Conservation (phyloP, 2,888 invertebrate genomes). For the Xanthostigma xanthostigma region DNA sequence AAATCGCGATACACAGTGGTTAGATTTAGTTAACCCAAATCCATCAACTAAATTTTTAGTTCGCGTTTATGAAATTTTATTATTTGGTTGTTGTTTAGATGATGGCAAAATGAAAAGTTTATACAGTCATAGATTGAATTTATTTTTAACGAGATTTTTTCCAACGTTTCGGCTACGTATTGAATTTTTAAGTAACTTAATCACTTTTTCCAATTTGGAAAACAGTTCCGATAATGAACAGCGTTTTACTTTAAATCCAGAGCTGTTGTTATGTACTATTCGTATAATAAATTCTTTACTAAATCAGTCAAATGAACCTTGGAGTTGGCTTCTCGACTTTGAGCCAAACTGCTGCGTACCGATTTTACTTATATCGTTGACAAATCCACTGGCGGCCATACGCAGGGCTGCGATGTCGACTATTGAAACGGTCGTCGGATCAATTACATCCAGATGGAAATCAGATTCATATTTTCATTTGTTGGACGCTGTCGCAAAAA, state of each 20-base stretch:
- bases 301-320: constrained; percentile 16
- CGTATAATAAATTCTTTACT: constrained; percentile 14
- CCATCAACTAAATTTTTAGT: constrained; percentile 28
- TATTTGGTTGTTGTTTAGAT: constrained; percentile 32
- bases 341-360: constrained; percentile 33
- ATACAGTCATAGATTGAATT: constrained; percentile 29
- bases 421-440: constrained; percentile 24
- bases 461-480: constrained; percentile 30
- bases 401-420: constrained; percentile 40
- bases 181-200: constrained; percentile 37
- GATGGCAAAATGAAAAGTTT: constrained; percentile 23
- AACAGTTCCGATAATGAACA: constrained; percentile 8
- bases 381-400: constrained; percentile 36
- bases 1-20: constrained; percentile 25
- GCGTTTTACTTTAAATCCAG: constrained; percentile 25
- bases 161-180: constrained; percentile 31
- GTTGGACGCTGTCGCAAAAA: constrained; percentile 30
- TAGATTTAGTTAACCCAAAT: constrained; percentile 28
- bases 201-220: constrained; percentile 32
- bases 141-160: constrained; percentile 32
- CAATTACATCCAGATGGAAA: constrained; percentile 17
- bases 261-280: constrained; percentile 36
- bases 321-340: constrained; percentile 28
- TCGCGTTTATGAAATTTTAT: constrained; percentile 32
- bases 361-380: constrained; percentile 39